Evolutionary conservation across 2,888 invertebrate species (phyloP).

Genomic region (Drosophila fungiperda): DNA sequence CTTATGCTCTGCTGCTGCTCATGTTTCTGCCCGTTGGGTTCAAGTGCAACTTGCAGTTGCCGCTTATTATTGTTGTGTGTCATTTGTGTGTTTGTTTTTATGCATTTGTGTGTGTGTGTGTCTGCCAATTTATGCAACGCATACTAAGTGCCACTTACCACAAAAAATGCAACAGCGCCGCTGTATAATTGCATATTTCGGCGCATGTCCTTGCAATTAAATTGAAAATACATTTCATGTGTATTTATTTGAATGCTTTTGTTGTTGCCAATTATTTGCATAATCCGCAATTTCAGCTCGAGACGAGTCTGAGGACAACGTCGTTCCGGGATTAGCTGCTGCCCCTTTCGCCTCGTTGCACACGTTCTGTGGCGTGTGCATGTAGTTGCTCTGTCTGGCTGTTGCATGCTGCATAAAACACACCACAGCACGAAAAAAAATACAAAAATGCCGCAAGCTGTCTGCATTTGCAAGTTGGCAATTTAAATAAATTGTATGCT

Average conservation of each 20-base stretch:
- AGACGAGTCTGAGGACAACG: conserved; percentile 41
- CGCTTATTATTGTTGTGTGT: conserved; percentile 12
- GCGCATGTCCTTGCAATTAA: conserved; percentile 54
- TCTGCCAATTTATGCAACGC: conserved; percentile 51
- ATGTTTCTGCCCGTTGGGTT: conserved; percentile 13
- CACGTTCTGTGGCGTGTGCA: conserved; percentile 16
- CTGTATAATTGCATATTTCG: conserved; percentile 49
- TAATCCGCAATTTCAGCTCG: conserved; percentile 57
- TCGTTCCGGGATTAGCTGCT: conserved; percentile 50
- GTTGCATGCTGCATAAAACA: not conserved
- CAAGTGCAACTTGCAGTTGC: conserved; percentile 29
- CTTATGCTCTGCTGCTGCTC: not conserved
- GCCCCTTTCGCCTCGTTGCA: conserved; percentile 27
- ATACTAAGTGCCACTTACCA: conserved; percentile 50
- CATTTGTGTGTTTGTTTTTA: conserved; percentile 19
- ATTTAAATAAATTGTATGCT: conserved; percentile 74
- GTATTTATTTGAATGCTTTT: conserved; percentile 15
- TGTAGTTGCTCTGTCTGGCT: conserved; percentile 10
- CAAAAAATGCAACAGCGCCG: conserved; percentile 34
- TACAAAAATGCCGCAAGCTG: conserved; percentile 32
- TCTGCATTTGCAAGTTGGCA: conserved; percentile 48
- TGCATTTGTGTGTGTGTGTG: conserved; percentile 8
- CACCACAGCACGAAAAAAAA: not conserved
- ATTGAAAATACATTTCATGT: conserved; percentile 50
- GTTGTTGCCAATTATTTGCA: conserved; percentile 58